Evolutionary conservation across 2,888 invertebrate genomes (phyloP).

Genomic region (Conistra vaccinii): DNA sequence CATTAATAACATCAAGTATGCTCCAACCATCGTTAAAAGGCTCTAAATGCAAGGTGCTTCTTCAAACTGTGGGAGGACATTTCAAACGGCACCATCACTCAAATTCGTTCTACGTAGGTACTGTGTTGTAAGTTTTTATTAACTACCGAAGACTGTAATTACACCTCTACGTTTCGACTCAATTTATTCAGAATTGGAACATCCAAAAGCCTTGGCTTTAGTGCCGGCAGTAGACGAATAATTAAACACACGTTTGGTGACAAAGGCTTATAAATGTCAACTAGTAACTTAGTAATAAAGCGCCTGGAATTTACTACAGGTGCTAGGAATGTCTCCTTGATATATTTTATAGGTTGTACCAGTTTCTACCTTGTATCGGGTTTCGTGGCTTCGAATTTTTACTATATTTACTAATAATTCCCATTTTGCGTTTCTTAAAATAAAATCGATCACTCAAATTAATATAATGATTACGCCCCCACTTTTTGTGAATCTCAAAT

Average conservation of each 20-base stretch:
- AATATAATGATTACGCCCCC: neutral
- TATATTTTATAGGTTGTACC: slow-evolving; percentile 9
- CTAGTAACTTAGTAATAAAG: slow-evolving; percentile 53
- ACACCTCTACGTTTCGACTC: neutral
- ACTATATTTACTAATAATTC: too few relatives aligned
- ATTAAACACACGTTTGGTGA: slow-evolving; percentile 56
- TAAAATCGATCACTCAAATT: neutral
- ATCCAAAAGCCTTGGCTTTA: slow-evolving; percentile 29
- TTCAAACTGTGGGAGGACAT: too few relatives aligned
- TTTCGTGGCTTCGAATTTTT: neutral
- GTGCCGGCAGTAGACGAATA: slow-evolving; percentile 38
- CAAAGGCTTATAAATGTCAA: slow-evolving; percentile 57
- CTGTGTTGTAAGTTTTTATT: neutral
- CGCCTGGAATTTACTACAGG: slow-evolving; percentile 42
- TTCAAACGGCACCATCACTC: too few relatives aligned
- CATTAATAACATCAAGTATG: too few relatives aligned
- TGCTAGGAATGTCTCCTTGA: slow-evolving; percentile 30
- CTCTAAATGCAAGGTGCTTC: neutral
- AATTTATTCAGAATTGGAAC: slow-evolving; percentile 14
- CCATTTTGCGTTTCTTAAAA: neutral
- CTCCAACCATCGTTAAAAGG: neutral
- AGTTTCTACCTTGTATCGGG: neutral
- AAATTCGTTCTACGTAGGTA: neutral
- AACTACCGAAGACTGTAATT: neutral
- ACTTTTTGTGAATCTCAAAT: neutral